phyloP scores from a whole-genome alignment of 2,797 vertebrate genomes.

The Tokudaia muenninki region DNA sequence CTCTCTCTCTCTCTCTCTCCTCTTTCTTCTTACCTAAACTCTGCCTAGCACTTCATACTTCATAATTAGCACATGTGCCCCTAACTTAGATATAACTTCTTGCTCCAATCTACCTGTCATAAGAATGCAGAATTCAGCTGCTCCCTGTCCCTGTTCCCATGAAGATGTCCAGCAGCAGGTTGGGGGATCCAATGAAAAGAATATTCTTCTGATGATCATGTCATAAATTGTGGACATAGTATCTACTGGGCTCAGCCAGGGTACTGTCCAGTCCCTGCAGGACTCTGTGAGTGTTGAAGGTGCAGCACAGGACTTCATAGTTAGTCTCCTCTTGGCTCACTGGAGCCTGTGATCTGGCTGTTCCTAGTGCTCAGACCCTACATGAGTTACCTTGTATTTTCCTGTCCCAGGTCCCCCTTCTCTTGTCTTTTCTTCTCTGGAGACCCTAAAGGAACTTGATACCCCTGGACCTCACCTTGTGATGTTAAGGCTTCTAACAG shows the following conservation, averaged over 20 bases:
- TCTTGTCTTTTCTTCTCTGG: too few relatives aligned
- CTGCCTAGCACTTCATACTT: background rate
- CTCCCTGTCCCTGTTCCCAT: too few relatives aligned
- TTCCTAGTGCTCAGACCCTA: accelerated
- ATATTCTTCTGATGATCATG: accelerated
- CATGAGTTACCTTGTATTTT: accelerated
- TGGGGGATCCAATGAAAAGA: background rate
- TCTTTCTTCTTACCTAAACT: accelerated
- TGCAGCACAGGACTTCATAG: accelerated
- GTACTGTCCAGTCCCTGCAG: accelerated
- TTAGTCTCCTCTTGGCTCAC: accelerated
- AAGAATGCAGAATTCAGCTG: too few relatives aligned
- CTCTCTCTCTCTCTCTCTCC: accelerated
- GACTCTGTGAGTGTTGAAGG: background rate
- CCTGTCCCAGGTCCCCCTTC: accelerated
- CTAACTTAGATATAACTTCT: background rate
- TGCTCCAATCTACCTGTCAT: accelerated
- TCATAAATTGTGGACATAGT: background rate
- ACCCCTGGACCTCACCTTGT: background rate
- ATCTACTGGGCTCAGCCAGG: background rate
- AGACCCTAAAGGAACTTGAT: background rate
- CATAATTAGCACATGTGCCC: accelerated
- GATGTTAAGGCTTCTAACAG: background rate
- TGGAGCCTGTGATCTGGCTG: background rate
- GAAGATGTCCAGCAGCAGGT: background rate